Evolutionary conservation across 2,113 vertebrate species (phyloP), one percentile per base, ranked within the genome.

Genomic region (Callorhinus ursinus): DNA sequence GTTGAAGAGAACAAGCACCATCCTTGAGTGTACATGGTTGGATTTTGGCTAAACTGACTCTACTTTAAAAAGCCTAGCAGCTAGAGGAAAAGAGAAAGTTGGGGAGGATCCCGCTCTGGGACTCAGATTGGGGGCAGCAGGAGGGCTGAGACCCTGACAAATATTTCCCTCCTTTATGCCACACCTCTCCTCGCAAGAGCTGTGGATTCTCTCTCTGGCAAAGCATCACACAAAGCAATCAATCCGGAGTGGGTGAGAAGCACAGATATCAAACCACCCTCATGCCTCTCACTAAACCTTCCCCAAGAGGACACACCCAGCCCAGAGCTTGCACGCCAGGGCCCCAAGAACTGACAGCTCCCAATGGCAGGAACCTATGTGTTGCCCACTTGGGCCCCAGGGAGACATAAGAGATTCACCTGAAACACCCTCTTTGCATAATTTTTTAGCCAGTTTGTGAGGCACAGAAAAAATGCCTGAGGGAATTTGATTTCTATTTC

Each of bases 401-500:
- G 59, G 12, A 69, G 28, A 22, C 33, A 14, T 0, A 19, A 19
- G 46, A 63, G 28, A 59, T 53, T 90, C 65, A 84, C 28, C 10
- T 74, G 63, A 13, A 42, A 46, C 31, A n/a, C 16, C 49, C 31
- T 57, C 80, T 55, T 33, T 55, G 46, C 10, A 61, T n/a, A 84
- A n/a, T 28, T 74, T 28, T 90, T 94, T 24, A 90, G 81, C 76
- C 26, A 26, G 39, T 79, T n/a, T 90, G 39, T 59, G 42, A 79
- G 33, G 77, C 46, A 82, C 3, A 72, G 42, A 83, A 74, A 82
- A 82, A 90, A 67, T 26, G 42, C 16, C 82, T 80, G 69, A 10
- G 36, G 61, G 69, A 87, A 71, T 93, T 5, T 92, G 79, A 96
- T 71, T 84, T 96, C 79, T n/a, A 82, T 42, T 92, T 90, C 96